phyloP scores from a whole-genome alignment of 2,888 invertebrate genomes.

The Sepioteuthis lessoniana region DNA sequence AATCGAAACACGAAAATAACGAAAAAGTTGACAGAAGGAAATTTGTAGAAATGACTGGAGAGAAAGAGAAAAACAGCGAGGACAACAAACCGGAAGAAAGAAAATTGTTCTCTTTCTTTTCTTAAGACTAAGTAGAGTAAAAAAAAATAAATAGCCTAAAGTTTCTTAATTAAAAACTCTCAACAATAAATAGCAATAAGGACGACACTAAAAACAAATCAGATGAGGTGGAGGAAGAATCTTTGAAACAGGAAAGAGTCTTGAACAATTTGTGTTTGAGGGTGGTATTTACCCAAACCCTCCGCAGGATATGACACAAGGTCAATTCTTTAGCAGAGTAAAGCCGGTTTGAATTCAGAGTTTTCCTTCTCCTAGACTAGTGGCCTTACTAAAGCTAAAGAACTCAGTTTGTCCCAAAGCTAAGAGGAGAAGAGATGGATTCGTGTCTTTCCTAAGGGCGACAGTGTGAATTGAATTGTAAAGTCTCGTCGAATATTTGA shows the following conservation, averaged over 20 bases:
- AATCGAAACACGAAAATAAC: background rate
- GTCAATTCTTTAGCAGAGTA: too few relatives aligned
- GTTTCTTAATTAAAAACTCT: background rate
- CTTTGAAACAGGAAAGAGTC: background rate
- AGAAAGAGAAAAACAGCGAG: background rate
- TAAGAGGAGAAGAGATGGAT: too few relatives aligned
- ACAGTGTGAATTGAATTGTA: too few relatives aligned
- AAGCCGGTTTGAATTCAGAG: too few relatives aligned
- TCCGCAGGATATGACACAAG: too few relatives aligned
- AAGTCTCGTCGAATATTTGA: too few relatives aligned
- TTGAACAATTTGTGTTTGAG: background rate
- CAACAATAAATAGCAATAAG: background rate
- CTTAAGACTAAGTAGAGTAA: too few relatives aligned
- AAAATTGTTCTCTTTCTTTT: too few relatives aligned
- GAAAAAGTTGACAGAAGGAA: background rate
- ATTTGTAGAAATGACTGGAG: background rate
- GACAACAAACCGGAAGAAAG: background rate
- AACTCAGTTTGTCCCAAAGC: too few relatives aligned
- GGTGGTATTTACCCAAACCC: background rate
- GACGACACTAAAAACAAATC: background rate
- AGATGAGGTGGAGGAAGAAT: background rate
- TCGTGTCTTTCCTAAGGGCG: too few relatives aligned
- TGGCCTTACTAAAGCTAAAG: too few relatives aligned
- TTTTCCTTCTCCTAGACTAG: too few relatives aligned
- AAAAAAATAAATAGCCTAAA: background rate